A percentile compares a stretch with the other conserved stretches of the same genome.
phyloP scores from a whole-genome alignment of 2,888 invertebrate genomes.

The Epirrhoe tristata region DNA sequence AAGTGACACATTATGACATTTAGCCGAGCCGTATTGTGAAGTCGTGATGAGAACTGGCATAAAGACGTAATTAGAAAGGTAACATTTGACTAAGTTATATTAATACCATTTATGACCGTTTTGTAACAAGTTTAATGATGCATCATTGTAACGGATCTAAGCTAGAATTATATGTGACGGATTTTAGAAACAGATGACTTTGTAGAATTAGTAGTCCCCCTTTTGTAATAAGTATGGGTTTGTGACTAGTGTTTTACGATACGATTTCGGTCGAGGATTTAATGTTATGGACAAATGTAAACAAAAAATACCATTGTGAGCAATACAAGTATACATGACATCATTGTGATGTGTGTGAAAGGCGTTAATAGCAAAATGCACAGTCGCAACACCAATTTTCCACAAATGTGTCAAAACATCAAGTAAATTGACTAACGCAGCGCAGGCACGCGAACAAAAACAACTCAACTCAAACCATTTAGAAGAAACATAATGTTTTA shows the following conservation, averaged over 20 bases:
- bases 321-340: neutral
- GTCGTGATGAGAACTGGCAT: slow-evolving; percentile 33
- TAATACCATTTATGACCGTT: slow-evolving; percentile 22
- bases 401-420: slow-evolving; percentile 28
- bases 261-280: too few species aligned
- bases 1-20: slow-evolving; percentile 42
- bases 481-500: slow-evolving; percentile 39
- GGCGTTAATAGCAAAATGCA: slow-evolving; percentile 9
- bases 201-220: neutral
- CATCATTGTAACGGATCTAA: neutral
- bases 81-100: slow-evolving; percentile 33
- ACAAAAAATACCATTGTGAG: neutral
- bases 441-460: slow-evolving; percentile 21
- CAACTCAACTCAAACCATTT: slow-evolving; percentile 20
- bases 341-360: neutral
- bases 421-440: slow-evolving; percentile 20
- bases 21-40: slow-evolving; percentile 33
- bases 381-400: slow-evolving; percentile 21
- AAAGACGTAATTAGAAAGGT: slow-evolving; percentile 45
- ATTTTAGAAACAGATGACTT: neutral
- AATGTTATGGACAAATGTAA: neutral
- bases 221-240: neutral
- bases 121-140: slow-evolving; percentile 15
- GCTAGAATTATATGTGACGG: neutral
- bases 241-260: neutral